Base-by-base conservation (phyloP, 35 echinoderm and acorn worm species). In the Patiria miniata region DNA sequence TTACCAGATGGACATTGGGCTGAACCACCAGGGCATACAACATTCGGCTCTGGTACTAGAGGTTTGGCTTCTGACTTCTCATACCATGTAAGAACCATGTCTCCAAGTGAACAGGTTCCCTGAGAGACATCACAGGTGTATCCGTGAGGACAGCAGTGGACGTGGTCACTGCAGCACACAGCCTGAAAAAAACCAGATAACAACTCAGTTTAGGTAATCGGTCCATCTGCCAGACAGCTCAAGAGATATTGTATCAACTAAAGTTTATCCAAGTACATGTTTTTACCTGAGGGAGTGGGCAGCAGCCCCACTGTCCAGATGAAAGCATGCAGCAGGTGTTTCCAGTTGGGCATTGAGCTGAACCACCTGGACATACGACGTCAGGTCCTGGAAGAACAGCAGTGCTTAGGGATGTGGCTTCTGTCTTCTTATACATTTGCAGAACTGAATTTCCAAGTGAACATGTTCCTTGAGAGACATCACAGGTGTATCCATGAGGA, bases 71-170 rank as follows among this genome's bases (percentile, higher is more conserved):
- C 16, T 52, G 50, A 78, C 81, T 89, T 85, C 39, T 84, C 81
- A 37, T 80, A 83, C 92, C 92, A 93, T 19, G 80, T 15, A 19
- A 85, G 79, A 9, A 32, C 33, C 23, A 89, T 37, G 85, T 80
- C 82, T 85, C 92, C 92, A 79, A 65, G 29, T 21, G 7, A 58
- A 80, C 92, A 93, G 1, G 87, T 81, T 37, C 87, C 87, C 51
- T 18, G 30, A 8, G 83, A 23, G 2, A 51, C 37, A 87, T 95
- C 73, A 77, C 93, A 95, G 18, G 61, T 91, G 50, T 91, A 91
- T n/a, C 89, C 93, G 82, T 44, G 51, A 21, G 85, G 93, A 87
- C 93, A 95, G 40, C 93, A 95, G 37, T 95, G 85, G 5, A 73
- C 7, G 15, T 69, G 56, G 69, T 95, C 93, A 17, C 80, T 80